Evolutionary conservation across 2,113 vertebrate genomes (phyloP), one percentile per base, ranked within the genome.

Genomic region (human (Homo sapiens)): DNA sequence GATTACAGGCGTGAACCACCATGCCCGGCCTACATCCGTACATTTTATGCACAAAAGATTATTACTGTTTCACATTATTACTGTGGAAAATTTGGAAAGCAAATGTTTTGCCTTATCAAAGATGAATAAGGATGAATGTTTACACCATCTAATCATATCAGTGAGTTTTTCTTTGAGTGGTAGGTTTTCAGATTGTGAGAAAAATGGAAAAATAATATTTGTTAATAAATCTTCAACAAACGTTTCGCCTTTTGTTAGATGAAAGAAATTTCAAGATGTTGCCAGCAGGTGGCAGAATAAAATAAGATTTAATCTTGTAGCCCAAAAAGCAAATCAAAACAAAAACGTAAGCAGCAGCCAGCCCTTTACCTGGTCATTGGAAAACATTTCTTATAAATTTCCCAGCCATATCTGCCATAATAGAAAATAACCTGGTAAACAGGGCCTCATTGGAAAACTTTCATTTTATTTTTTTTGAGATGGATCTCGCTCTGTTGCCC

Each of bases 221-320:
- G 9, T 40, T 52, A n/a, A 66, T 48, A 9, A 59, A 50, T 86
- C 90, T 89, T 92, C 61, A 94, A 18, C 22, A 87, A 75, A 57
- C 18, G 17, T 90, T 89, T 78, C 64, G n/a, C 76, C 82, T 95
- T 95, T 96, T 97, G 90, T 95, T 86, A 85, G 35, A 73, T 82
- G 27, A 79, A 97, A 83, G 91, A 96, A 91, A 93, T 95, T 94
- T 23, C 50, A 59, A 14, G 0, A 35, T 9, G 1, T n/a, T 68
- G 11, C 73, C 98, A 97, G 96, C 68, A 98, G 97, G 80, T 94
- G 97, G 98, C 25, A 2, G n/a, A 83, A 84, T 66, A 7, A 96
- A 81, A 75, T n/a, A 96, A 93, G 79, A 66, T 93, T 95, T 97
- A 83, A 78, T 52, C 40, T 82, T 18, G 50, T 1, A n/a, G 23